A percentile compares a stretch with the other conserved stretches of the same genome.
Evolutionary conservation across 2,888 invertebrate genomes (phyloP).

Genomic region (Cremastobaeus sp.): DNA sequence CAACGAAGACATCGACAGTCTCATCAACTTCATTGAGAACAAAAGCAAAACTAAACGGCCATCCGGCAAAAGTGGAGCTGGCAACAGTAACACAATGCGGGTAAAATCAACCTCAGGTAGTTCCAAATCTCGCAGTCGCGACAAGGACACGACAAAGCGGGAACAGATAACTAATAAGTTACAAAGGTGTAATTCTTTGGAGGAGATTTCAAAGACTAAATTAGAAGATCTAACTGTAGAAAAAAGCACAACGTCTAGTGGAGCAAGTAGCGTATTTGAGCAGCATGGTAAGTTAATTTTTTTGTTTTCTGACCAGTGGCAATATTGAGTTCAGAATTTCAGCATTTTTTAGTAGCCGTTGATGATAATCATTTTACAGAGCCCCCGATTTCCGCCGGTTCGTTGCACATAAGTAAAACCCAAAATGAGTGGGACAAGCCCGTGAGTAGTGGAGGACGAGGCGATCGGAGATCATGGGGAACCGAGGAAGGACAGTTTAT

Average conservation of each 20-base stretch:
- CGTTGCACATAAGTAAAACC: slow-evolving; percentile 71
- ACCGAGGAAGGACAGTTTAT: slow-evolving; percentile 82
- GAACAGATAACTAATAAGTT: slow-evolving; percentile 78
- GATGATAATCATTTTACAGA: slow-evolving; percentile 22
- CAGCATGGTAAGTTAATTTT: slow-evolving; percentile 72
- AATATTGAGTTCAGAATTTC: too few species aligned
- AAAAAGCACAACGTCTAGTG: slow-evolving; percentile 73
- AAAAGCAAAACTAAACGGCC: slow-evolving; percentile 75
- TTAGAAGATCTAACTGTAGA: slow-evolving; percentile 84
- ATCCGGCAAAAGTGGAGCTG: slow-evolving; percentile 67
- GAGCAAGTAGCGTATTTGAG: slow-evolving; percentile 74
- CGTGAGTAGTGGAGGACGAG: slow-evolving; percentile 71
- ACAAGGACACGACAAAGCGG: slow-evolving; percentile 77
- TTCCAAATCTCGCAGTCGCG: slow-evolving; percentile 75
- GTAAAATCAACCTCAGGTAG: slow-evolving; percentile 75
- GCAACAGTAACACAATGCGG: slow-evolving; percentile 71
- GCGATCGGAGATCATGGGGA: slow-evolving; percentile 83
- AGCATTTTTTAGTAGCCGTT: too few species aligned
- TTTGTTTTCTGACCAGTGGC: too few species aligned
- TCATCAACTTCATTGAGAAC: slow-evolving; percentile 89
- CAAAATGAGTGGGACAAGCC: slow-evolving; percentile 74
- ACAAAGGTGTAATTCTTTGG: slow-evolving; percentile 88
- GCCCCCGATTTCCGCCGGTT: slow-evolving; percentile 26
- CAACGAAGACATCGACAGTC: slow-evolving; percentile 86
- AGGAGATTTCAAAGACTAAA: slow-evolving; percentile 88